A percentile compares a stretch with the other conserved stretches of the same genome.
Evolutionary conservation across 2,113 vertebrate genomes (phyloP).

Genomic region (Brachionichthys hirsutus): DNA sequence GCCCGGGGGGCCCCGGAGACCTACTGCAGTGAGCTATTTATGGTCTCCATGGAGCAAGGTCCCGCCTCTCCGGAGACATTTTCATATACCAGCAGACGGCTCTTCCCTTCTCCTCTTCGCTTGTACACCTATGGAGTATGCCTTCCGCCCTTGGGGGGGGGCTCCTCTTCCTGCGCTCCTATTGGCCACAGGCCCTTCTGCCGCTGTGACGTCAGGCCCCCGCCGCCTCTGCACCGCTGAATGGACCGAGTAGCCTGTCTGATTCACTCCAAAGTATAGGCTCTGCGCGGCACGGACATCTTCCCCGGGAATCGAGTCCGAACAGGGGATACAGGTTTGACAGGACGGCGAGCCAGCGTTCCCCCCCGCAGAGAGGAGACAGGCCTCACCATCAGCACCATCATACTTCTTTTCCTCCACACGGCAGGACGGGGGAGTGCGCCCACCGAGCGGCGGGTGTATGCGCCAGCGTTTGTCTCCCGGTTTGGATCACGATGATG

Average conservation of each 20-base stretch:
- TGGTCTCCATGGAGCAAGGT: conserved; percentile 53
- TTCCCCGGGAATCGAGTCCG: conserved; percentile 52
- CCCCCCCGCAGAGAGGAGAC: conserved; percentile 5
- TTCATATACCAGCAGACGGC: conserved; percentile 38
- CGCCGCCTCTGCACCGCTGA: conserved; percentile 88
- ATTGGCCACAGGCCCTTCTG: conserved; percentile 78
- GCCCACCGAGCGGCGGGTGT: conserved; percentile 71
- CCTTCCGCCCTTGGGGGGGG: conserved; percentile 34
- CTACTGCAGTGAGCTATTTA: conserved; percentile 76
- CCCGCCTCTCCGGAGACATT: conserved; percentile 65
- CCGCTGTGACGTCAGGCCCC: conserved; percentile 85
- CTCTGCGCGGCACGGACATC: conserved; percentile 59
- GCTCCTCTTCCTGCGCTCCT: conserved; percentile 46
- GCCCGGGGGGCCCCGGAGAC: conserved; percentile 44
- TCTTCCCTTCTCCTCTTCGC: conserved; percentile 39
- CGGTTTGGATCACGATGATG: conserved; percentile 88
- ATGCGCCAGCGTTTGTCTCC: conserved; percentile 67
- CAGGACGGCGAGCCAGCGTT: conserved; percentile 26
- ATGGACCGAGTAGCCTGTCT: conserved; percentile 85
- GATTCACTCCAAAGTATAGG: conserved; percentile 74
- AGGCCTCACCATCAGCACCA: conserved; percentile 38
- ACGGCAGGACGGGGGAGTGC: conserved; percentile 59
- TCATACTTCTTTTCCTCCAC: conserved; percentile 29
- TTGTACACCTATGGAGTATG: conserved; percentile 50
- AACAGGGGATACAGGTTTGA: conserved; percentile 38